These are phyloP conservation scores for Metridium senile DNA, from an alignment of 92 coral and sea anemone species.

Conservation along the genomic window DNA sequence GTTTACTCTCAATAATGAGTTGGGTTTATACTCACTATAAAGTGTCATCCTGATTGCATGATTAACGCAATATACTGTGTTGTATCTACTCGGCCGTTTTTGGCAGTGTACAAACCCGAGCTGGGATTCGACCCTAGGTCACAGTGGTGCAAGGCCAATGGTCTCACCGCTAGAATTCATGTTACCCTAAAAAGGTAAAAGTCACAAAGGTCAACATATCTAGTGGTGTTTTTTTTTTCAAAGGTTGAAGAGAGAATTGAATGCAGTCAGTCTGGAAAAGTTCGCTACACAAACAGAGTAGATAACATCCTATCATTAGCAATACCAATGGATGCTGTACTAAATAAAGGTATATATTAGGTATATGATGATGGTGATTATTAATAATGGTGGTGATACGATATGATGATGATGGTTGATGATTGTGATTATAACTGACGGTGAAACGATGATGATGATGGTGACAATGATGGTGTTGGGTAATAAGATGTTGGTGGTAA, in stretches of 20 bases:
- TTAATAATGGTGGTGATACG: no score
- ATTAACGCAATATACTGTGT: no score
- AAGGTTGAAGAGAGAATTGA: conserved; percentile 95
- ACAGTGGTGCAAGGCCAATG: no score
- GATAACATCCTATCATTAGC: conserved; percentile 79
- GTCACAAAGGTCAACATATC: no score
- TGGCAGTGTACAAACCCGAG: no score
- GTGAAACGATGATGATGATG: neutral
- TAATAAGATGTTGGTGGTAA: neutral
- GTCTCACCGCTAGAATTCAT: no score
- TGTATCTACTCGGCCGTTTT: no score
- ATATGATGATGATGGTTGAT: neutral
- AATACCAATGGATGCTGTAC: conserved; percentile 87
- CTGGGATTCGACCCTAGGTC: no score
- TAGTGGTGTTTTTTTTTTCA: neutral
- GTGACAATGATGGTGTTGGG: neutral
- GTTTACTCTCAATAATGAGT: no score
- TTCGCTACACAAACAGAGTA: conserved; percentile 81
- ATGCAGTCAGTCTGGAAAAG: conserved; percentile 84
- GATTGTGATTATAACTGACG: neutral
- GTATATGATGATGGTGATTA: neutral
- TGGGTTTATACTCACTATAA: no score
- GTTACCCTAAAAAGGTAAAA: no score
- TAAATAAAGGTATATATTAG: conserved; percentile 77
- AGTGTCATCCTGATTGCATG: no score